Evolutionary conservation across 2,113 vertebrate genomes (phyloP), one percentile per base, ranked within the genome.

Genomic region (Poicephalus meyeri): DNA sequence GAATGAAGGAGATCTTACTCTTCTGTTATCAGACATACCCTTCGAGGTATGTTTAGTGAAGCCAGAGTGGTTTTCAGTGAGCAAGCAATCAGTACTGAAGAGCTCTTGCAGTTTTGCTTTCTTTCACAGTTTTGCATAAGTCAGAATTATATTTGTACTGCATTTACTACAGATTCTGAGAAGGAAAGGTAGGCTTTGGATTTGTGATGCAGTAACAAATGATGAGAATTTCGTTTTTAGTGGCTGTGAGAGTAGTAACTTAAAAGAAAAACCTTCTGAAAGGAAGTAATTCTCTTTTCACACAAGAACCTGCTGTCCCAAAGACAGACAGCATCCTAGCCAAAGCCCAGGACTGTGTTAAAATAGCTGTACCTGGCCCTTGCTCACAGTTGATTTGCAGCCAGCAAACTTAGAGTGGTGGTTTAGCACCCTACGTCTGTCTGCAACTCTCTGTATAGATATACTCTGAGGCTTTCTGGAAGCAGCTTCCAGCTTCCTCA

Each of bases 131-230:
- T 28, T 79, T 41, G 78, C 73, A 19, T 60, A 69, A 64, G 25
- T 19, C 66, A 46, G 61, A 44, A 41, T 50, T 42, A 31, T 35
- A 80, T 88, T 94, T 88, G 18, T 29, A 31, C 31, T 81, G 64
- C 65, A 64, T 81, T 93, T 92, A 78, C 94, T 88, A 80, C 73
- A 97, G 88, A 83, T 74, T 88, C 61, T 46, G 61, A 61, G 72
- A 46, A 61, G 35, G 14, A 39, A 26, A 77, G 28, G 23, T 20
- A 87, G 39, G 39, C 5, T 33, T 39, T 66, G 25, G 26, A 46
- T 42, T 80, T 68, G 33, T 69, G n/a, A 44, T 37, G n/a, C 4
- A 25, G 16, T 60, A 68, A 71, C 11, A 26, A 83, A 55, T 6
- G 8, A 14, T 55, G 73, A 91, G 72, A 92, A 93, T 55, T 88